Conservation (phyloP, 2,888 invertebrate species). For the Alsophila aescularia region DNA sequence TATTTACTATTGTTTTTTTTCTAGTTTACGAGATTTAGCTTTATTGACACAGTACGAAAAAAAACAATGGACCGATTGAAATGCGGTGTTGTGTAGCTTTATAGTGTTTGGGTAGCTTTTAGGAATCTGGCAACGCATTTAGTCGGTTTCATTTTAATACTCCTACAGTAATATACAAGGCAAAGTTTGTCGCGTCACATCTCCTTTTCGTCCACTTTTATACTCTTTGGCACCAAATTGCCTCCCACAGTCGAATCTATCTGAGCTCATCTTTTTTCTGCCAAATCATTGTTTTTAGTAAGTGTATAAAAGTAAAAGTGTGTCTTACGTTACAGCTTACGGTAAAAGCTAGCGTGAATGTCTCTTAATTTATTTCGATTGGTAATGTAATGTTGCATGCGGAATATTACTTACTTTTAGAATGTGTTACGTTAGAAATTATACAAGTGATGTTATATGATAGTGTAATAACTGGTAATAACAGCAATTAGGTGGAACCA, state of each 20-base stretch:
- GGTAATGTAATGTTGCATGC: conserved; percentile 21
- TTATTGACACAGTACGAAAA: no score
- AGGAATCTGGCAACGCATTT: no score
- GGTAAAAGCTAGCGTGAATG: conserved; percentile 33
- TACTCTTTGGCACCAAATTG: conserved; percentile 28
- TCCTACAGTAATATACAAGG: no score
- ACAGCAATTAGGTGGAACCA: conserved; percentile 5
- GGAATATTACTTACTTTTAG: conserved; percentile 20
- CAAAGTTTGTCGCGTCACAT: not conserved
- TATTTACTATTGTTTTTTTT: no score
- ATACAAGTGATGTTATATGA: conserved; percentile 11
- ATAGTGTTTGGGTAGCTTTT: no score
- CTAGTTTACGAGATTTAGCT: no score
- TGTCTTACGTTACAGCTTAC: conserved; percentile 44
- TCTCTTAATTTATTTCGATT: conserved; percentile 15
- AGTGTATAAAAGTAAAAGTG: conserved; percentile 69
- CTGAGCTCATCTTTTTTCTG: conserved; percentile 46
- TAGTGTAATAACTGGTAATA: conserved; percentile 3
- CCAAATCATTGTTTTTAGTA: conserved; percentile 66
- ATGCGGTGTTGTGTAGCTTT: no score
- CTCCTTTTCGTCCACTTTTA: not conserved
- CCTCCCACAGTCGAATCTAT: conserved; percentile 10
- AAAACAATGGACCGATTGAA: no score
- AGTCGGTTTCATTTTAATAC: no score
- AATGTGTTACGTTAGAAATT: conserved; percentile 15